phyloP scores from a whole-genome alignment of 2,888 invertebrate species.

The Macroteleia sp. region DNA sequence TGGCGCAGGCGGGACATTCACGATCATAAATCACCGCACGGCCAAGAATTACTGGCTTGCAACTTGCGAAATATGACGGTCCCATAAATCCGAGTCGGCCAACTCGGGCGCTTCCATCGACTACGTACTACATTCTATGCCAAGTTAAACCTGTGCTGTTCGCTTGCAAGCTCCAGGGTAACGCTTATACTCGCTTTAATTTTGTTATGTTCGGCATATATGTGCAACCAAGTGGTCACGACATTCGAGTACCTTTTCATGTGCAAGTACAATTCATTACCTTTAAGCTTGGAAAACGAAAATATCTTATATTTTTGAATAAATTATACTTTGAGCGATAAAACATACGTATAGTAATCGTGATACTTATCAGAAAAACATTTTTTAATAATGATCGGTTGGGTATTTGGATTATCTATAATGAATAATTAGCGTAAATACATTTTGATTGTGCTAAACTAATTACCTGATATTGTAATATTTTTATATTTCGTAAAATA shows the following conservation, averaged over 20 bases:
- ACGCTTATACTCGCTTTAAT: conserved; percentile 40
- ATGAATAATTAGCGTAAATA: too few species aligned
- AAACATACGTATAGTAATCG: too few species aligned
- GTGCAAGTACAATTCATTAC: conserved; percentile 7
- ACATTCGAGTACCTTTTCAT: conserved; percentile 24
- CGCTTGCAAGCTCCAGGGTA: conserved; percentile 44
- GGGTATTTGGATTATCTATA: too few species aligned
- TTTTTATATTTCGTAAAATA: too few species aligned
- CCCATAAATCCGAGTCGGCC: conserved; percentile 85
- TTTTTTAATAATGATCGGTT: too few species aligned
- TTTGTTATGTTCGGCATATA: conserved; percentile 45
- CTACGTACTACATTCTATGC: conserved; percentile 63
- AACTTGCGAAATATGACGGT: conserved; percentile 87
- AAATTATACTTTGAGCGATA: neutral
- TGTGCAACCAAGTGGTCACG: conserved; percentile 31
- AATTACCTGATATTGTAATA: too few species aligned
- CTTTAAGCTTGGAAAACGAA: conserved; percentile 1
- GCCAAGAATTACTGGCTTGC: conserved; percentile 86
- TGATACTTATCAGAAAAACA: too few species aligned
- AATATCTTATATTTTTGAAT: conserved; percentile 4
- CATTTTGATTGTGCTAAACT: too few species aligned
- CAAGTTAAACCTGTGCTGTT: conserved; percentile 49
- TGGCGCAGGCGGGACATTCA: conserved; percentile 85
- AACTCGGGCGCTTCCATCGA: conserved; percentile 80
- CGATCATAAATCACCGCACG: conserved; percentile 85